These are phyloP conservation scores for Hydrotaea diabolus DNA, from an alignment of 2,888 invertebrate species.

Conservation along the genomic window DNA sequence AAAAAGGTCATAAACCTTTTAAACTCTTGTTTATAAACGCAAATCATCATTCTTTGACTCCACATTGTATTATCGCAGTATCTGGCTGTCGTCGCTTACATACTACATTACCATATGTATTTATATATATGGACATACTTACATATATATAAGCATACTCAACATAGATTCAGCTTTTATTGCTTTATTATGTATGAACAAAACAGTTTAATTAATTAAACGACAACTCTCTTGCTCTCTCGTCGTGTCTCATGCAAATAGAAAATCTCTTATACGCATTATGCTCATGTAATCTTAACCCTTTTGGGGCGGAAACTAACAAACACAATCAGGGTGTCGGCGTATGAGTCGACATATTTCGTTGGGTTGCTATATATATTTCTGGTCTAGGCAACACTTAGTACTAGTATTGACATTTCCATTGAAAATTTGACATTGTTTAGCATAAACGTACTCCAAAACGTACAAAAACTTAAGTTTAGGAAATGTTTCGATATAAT, in stretches of 20 bases:
- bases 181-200: constrained; percentile 32
- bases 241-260: not conserved
- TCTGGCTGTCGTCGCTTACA: not conserved
- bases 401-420: too few species aligned
- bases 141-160: too few species aligned
- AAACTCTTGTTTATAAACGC: constrained; percentile 12
- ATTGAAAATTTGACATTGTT: too few species aligned
- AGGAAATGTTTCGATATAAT: too few species aligned
- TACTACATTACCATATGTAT: not conserved
- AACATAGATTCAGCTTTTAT: constrained; percentile 43
- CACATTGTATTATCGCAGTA: not conserved
- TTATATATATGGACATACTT: not conserved
- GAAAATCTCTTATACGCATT: constrained; percentile 12
- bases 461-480: too few species aligned
- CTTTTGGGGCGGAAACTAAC: not conserved
- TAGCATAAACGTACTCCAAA: not conserved
- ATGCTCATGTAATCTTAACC: constrained; percentile 13
- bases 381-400: too few species aligned
- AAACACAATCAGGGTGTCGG: not conserved
- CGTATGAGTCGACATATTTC: too few species aligned
- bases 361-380: too few species aligned
- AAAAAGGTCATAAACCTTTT: constrained; percentile 53
- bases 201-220: constrained; percentile 51
- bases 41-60: not conserved
- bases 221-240: not conserved